phyloP scores from a whole-genome alignment of 2,888 invertebrate genomes.

The Conomelus anceps region DNA sequence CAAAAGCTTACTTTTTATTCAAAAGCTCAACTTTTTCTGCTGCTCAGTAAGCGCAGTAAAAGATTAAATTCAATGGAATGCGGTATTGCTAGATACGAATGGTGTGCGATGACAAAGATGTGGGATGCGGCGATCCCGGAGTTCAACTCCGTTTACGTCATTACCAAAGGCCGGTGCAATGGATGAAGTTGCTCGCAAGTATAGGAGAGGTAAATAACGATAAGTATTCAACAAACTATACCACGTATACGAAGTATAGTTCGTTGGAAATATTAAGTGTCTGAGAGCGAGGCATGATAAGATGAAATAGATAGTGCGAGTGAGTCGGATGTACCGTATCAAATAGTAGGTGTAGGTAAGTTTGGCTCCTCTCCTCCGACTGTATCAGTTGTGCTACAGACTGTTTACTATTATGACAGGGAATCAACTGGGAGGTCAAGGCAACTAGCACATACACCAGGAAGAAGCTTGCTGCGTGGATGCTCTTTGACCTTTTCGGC shows the following conservation, averaged over 20 bases:
- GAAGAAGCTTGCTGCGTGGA: background rate
- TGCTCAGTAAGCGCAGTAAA: too few species aligned
- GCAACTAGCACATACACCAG: background rate
- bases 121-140: background rate
- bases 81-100: background rate
- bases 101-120: background rate
- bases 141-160: background rate
- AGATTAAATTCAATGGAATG: too few species aligned
- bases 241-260: background rate
- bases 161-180: background rate
- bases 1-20: too few species aligned
- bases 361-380: background rate
- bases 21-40: too few species aligned
- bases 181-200: too few species aligned
- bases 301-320: background rate
- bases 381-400: background rate
- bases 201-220: too few species aligned
- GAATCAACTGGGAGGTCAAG: background rate
- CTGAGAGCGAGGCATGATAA: too few species aligned
- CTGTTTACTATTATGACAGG: too few species aligned
- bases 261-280: background rate
- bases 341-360: background rate
- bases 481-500: background rate
- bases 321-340: background rate
- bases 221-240: too few species aligned